Base-by-base conservation (phyloP, 2,113 vertebrate species). In the Calypte anna region DNA sequence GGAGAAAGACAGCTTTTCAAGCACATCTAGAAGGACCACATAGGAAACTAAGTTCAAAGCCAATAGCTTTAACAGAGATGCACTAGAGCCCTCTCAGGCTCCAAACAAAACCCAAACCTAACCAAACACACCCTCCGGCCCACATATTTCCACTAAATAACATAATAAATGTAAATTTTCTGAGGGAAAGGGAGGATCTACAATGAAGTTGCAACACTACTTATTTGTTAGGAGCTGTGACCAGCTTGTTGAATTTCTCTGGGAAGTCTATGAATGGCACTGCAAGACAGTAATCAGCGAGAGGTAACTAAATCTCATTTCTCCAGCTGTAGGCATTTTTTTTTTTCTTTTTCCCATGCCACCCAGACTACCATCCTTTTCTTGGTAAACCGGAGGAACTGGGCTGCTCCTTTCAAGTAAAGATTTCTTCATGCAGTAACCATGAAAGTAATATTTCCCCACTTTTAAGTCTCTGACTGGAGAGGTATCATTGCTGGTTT, bases 301-400 rank as follows among this genome's bases (percentile, higher is more conserved):
- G 24, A 51, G 10, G 13, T 17, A 48, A 38, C 13, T 15, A 5
- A 86, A 20, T 9, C 13, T 30, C n/a, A 30, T 59, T 69, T 59
- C 50, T 15, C 54, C 70, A 48, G 44, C 43, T 64, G n/a, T 12
- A 36, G 16, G 25, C n/a, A 67, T 48, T 48, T 48, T 48, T 21
- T 21, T 73, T 44, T 57, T 46, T 54, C 8, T 4, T 31, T 53
- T 81, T 64, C 33, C 51, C 9, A 6, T 31, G 36, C 20, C 20
- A 81, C 10, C 1, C 9, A 75, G 22, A 36, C 15, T 51, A 25
- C 11, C 0, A 0, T 11, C 62, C 21, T 10, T 58, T 17, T 30
- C 57, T 31, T 6, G 7, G 6, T 25, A 43, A 69, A 4, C 43
- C 59, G 51, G 27, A 67, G 51, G n/a, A 86, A 75, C 0, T 9